Evolutionary conservation across 2,113 vertebrate genomes (phyloP).

Genomic region (Martes martes): DNA sequence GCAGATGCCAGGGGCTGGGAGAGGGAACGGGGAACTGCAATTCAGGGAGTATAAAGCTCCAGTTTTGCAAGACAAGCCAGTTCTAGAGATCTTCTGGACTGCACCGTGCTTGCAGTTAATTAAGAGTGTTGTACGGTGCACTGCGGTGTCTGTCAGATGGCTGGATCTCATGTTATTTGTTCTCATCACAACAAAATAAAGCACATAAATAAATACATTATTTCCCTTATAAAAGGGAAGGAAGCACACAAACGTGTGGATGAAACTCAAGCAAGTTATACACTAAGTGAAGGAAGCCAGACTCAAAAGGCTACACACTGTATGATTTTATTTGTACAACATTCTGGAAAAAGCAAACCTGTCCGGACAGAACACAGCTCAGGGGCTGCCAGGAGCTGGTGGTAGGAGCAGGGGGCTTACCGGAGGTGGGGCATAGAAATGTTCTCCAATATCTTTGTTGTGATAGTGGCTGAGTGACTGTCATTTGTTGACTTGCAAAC

Average conservation of each 20-base stretch:
- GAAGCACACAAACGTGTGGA: accelerated
- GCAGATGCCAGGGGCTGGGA: too few species aligned
- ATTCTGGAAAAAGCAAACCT: background rate
- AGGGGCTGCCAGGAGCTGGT: accelerated
- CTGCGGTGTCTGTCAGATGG: background rate
- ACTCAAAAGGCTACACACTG: accelerated
- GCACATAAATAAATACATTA: background rate
- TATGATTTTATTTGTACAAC: accelerated
- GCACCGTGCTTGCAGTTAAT: background rate
- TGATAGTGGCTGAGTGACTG: background rate
- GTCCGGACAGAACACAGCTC: too few species aligned
- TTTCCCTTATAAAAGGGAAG: background rate
- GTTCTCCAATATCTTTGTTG: accelerated
- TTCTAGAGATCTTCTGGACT: background rate
- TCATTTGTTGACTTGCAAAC: background rate
- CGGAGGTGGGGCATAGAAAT: accelerated
- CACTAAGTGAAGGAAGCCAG: background rate
- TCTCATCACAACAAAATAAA: background rate
- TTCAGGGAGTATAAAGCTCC: too few species aligned
- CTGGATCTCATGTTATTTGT: background rate
- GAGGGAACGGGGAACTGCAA: too few species aligned
- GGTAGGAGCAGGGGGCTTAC: too few species aligned
- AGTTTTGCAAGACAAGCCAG: background rate
- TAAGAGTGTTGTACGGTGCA: accelerated
- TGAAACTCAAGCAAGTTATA: accelerated